Percentiles rank a stretch among this genome's conserved stretches.
These are phyloP conservation scores for Hydractinia symbiolongicarpus DNA, from an alignment of 30 jellyfish, hydroid and myxozoan species.

Conservation along the genomic window DNA sequence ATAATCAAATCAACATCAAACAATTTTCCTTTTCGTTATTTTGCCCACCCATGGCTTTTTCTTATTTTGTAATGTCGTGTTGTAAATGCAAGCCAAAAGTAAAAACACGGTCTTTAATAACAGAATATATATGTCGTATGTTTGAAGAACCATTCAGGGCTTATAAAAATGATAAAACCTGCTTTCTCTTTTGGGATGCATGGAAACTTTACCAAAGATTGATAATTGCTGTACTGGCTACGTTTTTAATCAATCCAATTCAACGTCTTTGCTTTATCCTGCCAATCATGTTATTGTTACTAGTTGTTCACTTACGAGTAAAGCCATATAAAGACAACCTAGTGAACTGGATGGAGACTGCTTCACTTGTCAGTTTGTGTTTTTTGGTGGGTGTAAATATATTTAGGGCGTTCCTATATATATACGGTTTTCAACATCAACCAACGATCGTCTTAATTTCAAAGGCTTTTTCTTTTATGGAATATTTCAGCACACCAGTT, in stretches of 20 bases:
- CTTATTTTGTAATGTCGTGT: neutral
- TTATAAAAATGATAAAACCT: neutral
- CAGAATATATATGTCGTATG: neutral
- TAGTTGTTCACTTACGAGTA: neutral
- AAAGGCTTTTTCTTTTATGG: too few relatives aligned
- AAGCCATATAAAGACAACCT: neutral
- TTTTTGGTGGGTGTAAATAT: neutral
- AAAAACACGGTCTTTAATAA: neutral
- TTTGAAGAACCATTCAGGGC: neutral
- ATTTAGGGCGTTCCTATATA: slow-evolving; percentile 3
- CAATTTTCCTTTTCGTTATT: neutral
- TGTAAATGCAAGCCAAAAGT: neutral
- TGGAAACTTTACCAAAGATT: neutral
- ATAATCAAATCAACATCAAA: neutral
- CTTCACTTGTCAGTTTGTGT: neutral
- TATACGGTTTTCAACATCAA: too few relatives aligned
- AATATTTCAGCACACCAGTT: too few relatives aligned
- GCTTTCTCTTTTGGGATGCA: slow-evolving; percentile 6
- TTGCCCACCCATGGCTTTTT: neutral
- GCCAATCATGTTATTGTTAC: neutral
- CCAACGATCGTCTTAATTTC: too few relatives aligned
- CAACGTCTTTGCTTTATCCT: neutral
- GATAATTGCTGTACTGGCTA: neutral
- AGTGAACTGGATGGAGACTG: neutral
- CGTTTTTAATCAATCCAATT: neutral